Evolutionary conservation across 2,888 invertebrate genomes (phyloP), one percentile per base, ranked within the genome.

Genomic region (Nomada hirtipes): DNA sequence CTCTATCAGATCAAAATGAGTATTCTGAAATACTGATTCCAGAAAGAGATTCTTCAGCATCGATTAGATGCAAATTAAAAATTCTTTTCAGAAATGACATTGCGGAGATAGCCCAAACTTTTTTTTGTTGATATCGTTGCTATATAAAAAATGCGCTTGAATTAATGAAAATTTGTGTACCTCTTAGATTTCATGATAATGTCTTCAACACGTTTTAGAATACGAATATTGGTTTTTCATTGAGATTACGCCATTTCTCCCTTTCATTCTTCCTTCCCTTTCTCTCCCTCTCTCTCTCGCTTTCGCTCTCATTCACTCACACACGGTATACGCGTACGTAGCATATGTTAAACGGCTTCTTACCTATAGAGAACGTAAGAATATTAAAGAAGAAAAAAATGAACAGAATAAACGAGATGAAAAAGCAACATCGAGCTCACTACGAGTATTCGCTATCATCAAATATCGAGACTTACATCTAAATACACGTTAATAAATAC

Each of bases 401-500:
- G 53, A 52, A 70, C 13, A 11, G 76, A 83, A 69, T 59, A 79
- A 79, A 76, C 72, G 67, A 70, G 77, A 80, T 82, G 83, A 84
- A 77, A 91, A 90, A 90, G 89, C 89, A 89, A 91, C 90, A 90
- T 89, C 85, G 84, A 91, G 81, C 82, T 86, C 68, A 73, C 80
- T 84, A 82, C 75, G 79, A 83, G 85, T 86, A 85, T 80, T 88
- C 82, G 79, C 86, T 88, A 90, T 85, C 84, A 86, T 86, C 86
- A 84, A 89, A 86, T 89, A 87, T 76, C 85, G 84, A 89, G 69
- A 82, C 86, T 87, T 86, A 86, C 67, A 67, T 82, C 71, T 83
- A 89, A 89, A 86, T 88, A 89, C 80, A 89, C 88, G 86, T 84
- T 88, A 92, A 93, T 92, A 92, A 92, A 92, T 92, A 91, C 91